Evolutionary conservation across 64 coral and sea anemone genomes (phyloP).

Genomic region (Acropora yongei): DNA sequence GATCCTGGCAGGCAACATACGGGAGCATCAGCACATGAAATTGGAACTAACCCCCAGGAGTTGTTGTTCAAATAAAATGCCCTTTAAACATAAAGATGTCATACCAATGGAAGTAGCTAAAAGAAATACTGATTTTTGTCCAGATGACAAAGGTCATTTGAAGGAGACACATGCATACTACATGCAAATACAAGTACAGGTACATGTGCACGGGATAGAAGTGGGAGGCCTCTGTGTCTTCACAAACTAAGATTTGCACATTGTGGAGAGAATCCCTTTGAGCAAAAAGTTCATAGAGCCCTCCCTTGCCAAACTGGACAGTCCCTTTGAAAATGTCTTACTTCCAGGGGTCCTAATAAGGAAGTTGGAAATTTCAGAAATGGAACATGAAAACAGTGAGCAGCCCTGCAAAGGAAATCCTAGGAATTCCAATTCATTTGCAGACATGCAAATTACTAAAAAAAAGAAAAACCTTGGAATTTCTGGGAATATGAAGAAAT

Average conservation of each 20-base stretch:
- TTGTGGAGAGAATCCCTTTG: conserved; percentile 43
- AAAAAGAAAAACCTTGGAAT: no score
- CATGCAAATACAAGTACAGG: conserved; percentile 57
- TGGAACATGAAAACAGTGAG: neutral
- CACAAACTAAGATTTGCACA: conserved; percentile 1
- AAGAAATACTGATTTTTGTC: conserved; percentile 30
- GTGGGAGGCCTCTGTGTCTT: conserved; percentile 33
- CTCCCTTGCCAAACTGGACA: conserved; percentile 8
- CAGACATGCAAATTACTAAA: no score
- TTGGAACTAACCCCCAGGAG: conserved; percentile 35
- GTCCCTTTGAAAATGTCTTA: conserved; percentile 8
- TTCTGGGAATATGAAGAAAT: no score
- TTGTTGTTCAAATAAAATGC: conserved; percentile 50
- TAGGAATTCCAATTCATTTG: no score
- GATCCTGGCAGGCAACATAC: conserved; percentile 1
- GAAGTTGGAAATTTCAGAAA: neutral
- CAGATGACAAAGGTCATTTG: conserved; percentile 18
- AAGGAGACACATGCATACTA: conserved; percentile 59
- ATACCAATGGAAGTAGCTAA: conserved; percentile 9
- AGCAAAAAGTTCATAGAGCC: neutral
- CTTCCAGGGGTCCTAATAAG: conserved; percentile 41
- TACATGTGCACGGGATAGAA: conserved; percentile 51
- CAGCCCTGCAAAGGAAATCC: neutral
- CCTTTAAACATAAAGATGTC: conserved; percentile 43
- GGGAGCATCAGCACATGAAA: conserved; percentile 46